Conservation (phyloP, 2,113 vertebrate species). For the Rhinoderma darwinii region DNA sequence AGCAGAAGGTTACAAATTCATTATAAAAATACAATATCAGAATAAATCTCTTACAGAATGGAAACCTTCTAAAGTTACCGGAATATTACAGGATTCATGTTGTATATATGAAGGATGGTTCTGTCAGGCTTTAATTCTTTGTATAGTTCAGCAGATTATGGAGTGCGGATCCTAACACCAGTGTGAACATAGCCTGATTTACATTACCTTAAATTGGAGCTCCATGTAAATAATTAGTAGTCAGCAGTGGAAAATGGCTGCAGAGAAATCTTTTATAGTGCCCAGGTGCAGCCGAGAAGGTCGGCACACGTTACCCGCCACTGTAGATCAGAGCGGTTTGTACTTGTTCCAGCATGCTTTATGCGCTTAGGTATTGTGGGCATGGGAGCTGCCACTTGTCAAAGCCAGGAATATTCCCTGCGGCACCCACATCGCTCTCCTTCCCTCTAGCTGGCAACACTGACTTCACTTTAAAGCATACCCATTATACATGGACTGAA, state of each 20-base stretch:
- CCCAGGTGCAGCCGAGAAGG: not conserved
- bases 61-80: not conserved
- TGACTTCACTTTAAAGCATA: not conserved
- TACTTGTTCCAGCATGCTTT: not conserved
- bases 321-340: not conserved
- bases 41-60: not conserved
- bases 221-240: not conserved
- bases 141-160: too few relatives aligned
- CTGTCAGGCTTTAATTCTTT: too few relatives aligned
- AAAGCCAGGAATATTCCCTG: not conserved
- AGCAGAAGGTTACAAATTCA: not conserved
- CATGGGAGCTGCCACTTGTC: too few relatives aligned
- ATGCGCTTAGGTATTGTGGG: too few relatives aligned
- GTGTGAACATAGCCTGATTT: not conserved
- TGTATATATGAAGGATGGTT: too few relatives aligned
- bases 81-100: not conserved
- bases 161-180: not conserved
- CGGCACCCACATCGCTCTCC: not conserved
- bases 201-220: not conserved
- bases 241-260: not conserved
- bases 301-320: not conserved
- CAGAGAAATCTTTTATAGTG: not conserved
- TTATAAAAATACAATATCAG: not conserved
- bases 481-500: not conserved
- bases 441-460: not conserved